Conservation (phyloP, 2,888 invertebrate genomes). For the Dryomyza anilis region DNA sequence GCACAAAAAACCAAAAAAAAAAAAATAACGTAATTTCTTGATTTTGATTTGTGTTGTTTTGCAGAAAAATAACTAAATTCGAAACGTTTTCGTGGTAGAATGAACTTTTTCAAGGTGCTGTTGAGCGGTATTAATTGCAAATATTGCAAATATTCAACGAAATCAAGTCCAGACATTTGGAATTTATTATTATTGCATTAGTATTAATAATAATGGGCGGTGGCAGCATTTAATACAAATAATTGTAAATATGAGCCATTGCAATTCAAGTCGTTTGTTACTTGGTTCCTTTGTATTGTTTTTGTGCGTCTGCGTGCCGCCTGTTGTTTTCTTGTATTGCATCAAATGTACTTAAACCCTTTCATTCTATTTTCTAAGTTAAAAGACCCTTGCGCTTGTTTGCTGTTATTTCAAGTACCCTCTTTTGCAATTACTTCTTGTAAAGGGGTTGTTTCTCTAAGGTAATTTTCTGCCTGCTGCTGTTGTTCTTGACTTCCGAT, state of each 20-base stretch:
- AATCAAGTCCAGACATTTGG: no score
- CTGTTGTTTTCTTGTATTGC: no score
- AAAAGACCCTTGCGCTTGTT: not conserved
- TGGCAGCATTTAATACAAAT: not conserved
- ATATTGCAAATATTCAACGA: not conserved
- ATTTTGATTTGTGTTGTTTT: not conserved
- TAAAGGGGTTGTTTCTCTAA: not conserved
- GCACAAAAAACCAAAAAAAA: not conserved
- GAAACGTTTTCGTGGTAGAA: conserved; percentile 1
- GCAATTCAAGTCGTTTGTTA: not conserved
- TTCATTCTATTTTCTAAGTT: not conserved
- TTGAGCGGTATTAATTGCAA: no score
- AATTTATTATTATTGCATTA: no score
- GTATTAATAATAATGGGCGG: not conserved
- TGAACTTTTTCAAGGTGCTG: conserved; percentile 31
- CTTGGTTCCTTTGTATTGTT: no score
- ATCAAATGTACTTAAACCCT: no score
- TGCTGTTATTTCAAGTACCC: not conserved
- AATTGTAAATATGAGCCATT: not conserved
- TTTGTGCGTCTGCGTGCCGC: no score
- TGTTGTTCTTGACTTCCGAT: not conserved
- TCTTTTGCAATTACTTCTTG: not conserved
- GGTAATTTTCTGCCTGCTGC: not conserved
- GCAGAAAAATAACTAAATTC: conserved; percentile 2
- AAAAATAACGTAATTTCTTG: not conserved